A percentile compares a stretch with the other conserved stretches of the same genome.
Conservation (phyloP, 2,888 invertebrate species). For the Epistrophella euchroma region DNA sequence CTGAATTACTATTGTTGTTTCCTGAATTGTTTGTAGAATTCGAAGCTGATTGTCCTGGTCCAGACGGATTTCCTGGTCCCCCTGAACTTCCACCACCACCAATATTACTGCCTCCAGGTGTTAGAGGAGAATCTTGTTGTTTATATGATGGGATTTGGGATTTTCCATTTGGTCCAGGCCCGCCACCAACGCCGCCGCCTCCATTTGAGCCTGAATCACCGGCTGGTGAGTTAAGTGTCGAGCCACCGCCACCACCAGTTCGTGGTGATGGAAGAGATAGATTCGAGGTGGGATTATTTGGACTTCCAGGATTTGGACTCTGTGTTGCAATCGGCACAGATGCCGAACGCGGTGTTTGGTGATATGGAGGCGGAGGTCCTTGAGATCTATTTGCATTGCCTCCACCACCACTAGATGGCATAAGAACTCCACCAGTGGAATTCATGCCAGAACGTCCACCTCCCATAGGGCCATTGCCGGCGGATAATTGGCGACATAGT, state of each 20-base stretch:
- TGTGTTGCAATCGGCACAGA: slow-evolving; percentile 90
- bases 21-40: slow-evolving; percentile 57
- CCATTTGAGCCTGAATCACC: slow-evolving; percentile 84
- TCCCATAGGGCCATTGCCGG: slow-evolving; percentile 58
- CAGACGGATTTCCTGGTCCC: slow-evolving; percentile 74
- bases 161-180: slow-evolving; percentile 61
- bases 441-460: slow-evolving; percentile 57
- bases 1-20: slow-evolving; percentile 70
- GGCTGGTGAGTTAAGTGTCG: slow-evolving; percentile 89
- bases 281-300: slow-evolving; percentile 89
- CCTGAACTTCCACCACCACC: slow-evolving; percentile 52
- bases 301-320: slow-evolving; percentile 90
- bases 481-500: slow-evolving; percentile 65
- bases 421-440: slow-evolving; percentile 36
- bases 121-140: slow-evolving; percentile 86
- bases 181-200: slow-evolving; percentile 23
- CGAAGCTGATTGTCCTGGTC: slow-evolving; percentile 32
- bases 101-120: slow-evolving; percentile 55
- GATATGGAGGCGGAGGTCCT: slow-evolving; percentile 92
- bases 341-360: slow-evolving; percentile 89
- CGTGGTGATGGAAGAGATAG: slow-evolving; percentile 90
- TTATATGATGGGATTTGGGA: slow-evolving; percentile 82
- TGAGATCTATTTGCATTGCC: slow-evolving; percentile 85
- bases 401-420: slow-evolving; percentile 76
- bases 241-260: slow-evolving; percentile 83